These are phyloP conservation scores for Syritta pipiens DNA, from an alignment of 2,888 invertebrate species.

Conservation along the genomic window DNA sequence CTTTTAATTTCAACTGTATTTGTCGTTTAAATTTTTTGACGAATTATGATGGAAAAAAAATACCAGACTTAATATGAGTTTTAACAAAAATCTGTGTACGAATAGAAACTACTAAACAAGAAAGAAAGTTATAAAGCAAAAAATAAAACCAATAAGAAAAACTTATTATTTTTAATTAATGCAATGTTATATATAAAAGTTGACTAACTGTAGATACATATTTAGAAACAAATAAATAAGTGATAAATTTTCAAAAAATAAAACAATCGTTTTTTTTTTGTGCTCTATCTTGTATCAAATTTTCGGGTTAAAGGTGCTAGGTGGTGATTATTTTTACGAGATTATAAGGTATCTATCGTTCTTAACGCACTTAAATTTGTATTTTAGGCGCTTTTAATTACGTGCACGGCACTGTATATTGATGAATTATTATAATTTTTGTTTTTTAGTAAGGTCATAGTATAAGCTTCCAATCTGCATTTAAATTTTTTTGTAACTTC, in stretches of 20 bases:
- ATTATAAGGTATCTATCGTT: too few relatives aligned
- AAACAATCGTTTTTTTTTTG: slow-evolving; percentile 10
- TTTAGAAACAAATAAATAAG: slow-evolving; percentile 68
- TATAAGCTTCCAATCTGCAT: too few relatives aligned
- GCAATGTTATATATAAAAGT: slow-evolving; percentile 68
- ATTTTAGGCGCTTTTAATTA: too few relatives aligned
- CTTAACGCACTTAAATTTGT: too few relatives aligned
- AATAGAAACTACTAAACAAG: slow-evolving; percentile 41
- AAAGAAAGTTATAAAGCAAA: slow-evolving; percentile 9
- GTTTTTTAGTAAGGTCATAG: too few relatives aligned
- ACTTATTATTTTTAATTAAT: slow-evolving; percentile 58
- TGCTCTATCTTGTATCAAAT: too few relatives aligned
- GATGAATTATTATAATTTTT: too few relatives aligned
- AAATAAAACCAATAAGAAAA: slow-evolving; percentile 5
- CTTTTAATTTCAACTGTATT: background rate
- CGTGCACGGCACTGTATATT: too few relatives aligned
- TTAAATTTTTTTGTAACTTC: too few relatives aligned
- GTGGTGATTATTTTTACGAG: too few relatives aligned
- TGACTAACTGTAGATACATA: slow-evolving; percentile 69
- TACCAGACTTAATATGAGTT: background rate
- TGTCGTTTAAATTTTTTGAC: slow-evolving; percentile 12
- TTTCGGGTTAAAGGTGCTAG: too few relatives aligned
- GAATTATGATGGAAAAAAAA: slow-evolving; percentile 5
- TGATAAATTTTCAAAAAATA: slow-evolving; percentile 68
- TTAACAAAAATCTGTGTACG: slow-evolving; percentile 46